A percentile compares a stretch with the other conserved stretches of the same genome.
Conservation (phyloP, 2,888 invertebrate species). For the Maniola hyperantus region DNA sequence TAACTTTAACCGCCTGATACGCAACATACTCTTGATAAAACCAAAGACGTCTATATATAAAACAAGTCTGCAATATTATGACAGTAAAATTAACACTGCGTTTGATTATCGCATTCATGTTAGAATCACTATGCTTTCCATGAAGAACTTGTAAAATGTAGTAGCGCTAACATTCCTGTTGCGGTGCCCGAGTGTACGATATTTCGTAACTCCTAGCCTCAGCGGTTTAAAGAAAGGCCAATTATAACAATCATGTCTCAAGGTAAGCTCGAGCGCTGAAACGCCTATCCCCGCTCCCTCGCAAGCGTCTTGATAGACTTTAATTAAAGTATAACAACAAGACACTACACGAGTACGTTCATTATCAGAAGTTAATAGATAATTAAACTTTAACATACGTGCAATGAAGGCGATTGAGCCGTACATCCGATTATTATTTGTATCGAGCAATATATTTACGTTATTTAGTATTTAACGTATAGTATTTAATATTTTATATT, state of each 20-base stretch:
- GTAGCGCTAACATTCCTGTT: conserved; percentile 14
- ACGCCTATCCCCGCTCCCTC: conserved; percentile 32
- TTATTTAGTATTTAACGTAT: too few species aligned
- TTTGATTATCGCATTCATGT: neutral
- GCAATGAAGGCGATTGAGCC: conserved; percentile 22
- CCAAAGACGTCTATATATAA: too few species aligned
- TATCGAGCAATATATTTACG: conserved; percentile 23
- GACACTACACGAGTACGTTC: conserved; percentile 21
- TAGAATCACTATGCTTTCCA: neutral
- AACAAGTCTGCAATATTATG: too few species aligned
- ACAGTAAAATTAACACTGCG: neutral
- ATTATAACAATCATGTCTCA: conserved; percentile 39
- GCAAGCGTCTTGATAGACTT: conserved; percentile 28
- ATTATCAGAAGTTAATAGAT: conserved; percentile 27
- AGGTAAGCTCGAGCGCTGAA: conserved; percentile 35
- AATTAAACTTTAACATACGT: conserved; percentile 26
- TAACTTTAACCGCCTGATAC: too few species aligned
- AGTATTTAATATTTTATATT: too few species aligned
- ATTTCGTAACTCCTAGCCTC: conserved; percentile 36
- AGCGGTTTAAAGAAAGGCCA: conserved; percentile 38
- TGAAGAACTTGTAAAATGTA: neutral
- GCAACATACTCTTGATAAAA: too few species aligned
- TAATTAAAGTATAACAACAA: conserved; percentile 32
- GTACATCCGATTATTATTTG: conserved; percentile 20
- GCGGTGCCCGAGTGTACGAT: conserved; percentile 24